Evolutionary conservation across 1,140 invertebrate species (phyloP).

Genomic region (Acromyrmex charruanus): DNA sequence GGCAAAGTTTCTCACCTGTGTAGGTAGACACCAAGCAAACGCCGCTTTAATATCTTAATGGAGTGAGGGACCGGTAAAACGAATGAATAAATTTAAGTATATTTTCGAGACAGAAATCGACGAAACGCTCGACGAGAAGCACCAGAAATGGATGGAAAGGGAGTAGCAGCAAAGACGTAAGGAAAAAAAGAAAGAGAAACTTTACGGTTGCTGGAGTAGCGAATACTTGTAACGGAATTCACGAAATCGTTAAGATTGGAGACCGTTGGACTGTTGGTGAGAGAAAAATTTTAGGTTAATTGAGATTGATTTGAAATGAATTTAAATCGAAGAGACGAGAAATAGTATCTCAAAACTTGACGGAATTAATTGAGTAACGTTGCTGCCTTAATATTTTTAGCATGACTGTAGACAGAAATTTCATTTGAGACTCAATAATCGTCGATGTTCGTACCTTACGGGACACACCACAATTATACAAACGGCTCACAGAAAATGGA

Average conservation of each 20-base stretch:
- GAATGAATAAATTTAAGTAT: conserved; percentile 66
- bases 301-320: neutral
- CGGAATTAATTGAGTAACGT: conserved; percentile 6
- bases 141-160: conserved; percentile 43
- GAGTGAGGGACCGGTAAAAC: conserved; percentile 38
- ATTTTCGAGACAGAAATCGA: conserved; percentile 58
- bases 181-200: neutral
- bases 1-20: conserved; percentile 60
- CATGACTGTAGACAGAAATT: neutral
- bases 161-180: neutral
- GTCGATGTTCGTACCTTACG: neutral
- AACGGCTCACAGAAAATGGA: neutral
- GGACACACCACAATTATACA: neutral
- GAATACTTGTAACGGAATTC: conserved; percentile 42
- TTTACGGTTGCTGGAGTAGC: neutral
- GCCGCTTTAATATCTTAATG: conserved; percentile 68
- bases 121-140: conserved; percentile 7
- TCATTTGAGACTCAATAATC: conserved; percentile 31
- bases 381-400: neutral
- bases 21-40: conserved; percentile 45
- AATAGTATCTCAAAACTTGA: neutral
- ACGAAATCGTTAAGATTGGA: conserved; percentile 17
- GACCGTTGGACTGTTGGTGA: neutral
- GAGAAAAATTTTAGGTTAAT: conserved; percentile 43
- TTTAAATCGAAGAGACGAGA: neutral